Conservation (phyloP, 2,113 vertebrate species). For the Triplophysa siluroides region DNA sequence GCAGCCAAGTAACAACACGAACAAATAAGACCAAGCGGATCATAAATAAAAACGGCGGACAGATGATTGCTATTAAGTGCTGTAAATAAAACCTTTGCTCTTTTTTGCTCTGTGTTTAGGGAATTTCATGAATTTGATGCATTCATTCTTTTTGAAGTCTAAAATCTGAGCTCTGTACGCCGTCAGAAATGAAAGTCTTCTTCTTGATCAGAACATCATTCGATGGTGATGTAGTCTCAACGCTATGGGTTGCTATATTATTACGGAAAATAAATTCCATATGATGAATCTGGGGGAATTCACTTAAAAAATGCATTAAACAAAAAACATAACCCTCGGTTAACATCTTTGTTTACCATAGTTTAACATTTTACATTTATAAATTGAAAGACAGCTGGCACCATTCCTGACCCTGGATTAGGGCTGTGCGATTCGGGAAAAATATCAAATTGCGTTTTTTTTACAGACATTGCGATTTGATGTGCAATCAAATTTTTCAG, state of each 20-base stretch:
- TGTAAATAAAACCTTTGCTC: neutral
- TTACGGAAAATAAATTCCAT: constrained; percentile 6
- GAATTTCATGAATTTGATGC: neutral
- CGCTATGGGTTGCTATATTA: constrained; percentile 1
- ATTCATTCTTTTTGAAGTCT: constrained; percentile 46
- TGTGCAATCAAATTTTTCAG: too few species aligned
- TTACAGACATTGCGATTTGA: too few species aligned
- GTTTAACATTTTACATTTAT: too few species aligned
- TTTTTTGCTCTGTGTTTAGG: neutral
- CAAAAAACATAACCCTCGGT: neutral
- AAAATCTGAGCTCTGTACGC: neutral
- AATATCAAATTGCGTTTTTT: too few species aligned
- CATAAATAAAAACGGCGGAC: constrained; percentile 7
- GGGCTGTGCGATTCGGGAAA: too few species aligned
- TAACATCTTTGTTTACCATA: too few species aligned
- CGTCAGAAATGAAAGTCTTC: neutral
- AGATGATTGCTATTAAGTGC: neutral
- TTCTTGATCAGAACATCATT: constrained; percentile 16
- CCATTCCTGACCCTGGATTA: too few species aligned
- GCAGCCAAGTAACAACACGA: neutral
- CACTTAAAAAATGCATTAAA: neutral
- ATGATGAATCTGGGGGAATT: neutral
- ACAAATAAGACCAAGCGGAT: neutral
- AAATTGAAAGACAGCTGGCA: too few species aligned
- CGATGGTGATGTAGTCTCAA: neutral